Conservation (phyloP, 2,113 vertebrate species). For the Scytalopus superciliaris region DNA sequence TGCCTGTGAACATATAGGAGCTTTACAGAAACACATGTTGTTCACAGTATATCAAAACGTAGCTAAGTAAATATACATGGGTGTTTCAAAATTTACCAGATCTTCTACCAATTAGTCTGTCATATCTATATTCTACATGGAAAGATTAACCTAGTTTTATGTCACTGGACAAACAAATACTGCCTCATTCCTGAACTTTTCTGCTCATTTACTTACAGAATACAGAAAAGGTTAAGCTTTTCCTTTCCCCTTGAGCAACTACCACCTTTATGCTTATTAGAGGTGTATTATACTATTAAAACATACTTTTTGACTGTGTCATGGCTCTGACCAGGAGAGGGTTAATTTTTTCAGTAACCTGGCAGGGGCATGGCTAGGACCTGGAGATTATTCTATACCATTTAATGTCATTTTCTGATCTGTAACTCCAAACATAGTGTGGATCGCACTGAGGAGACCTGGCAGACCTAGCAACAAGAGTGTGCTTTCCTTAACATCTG, state of each 20-base stretch:
- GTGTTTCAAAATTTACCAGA: background rate
- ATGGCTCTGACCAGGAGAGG: background rate
- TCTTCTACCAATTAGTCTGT: background rate
- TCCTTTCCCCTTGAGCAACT: background rate
- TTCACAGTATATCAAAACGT: background rate
- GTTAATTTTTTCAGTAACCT: background rate
- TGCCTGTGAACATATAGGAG: rapidly evolving
- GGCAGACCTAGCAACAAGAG: background rate
- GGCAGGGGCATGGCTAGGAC: background rate
- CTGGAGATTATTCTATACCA: background rate
- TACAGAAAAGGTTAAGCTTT: background rate
- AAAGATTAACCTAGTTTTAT: background rate
- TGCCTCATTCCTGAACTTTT: background rate
- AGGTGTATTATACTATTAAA: background rate
- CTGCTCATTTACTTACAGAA: background rate
- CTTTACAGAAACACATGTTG: background rate
- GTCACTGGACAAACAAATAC: background rate
- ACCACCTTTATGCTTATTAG: background rate
- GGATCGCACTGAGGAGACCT: background rate
- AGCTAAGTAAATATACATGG: background rate
- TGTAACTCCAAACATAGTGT: background rate
- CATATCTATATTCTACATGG: rapidly evolving
- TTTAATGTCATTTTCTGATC: background rate
- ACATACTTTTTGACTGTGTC: background rate
- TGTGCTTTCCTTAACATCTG: background rate